phyloP scores from a whole-genome alignment of 2,797 vertebrate species.

The Poeciliopsis turneri region DNA sequence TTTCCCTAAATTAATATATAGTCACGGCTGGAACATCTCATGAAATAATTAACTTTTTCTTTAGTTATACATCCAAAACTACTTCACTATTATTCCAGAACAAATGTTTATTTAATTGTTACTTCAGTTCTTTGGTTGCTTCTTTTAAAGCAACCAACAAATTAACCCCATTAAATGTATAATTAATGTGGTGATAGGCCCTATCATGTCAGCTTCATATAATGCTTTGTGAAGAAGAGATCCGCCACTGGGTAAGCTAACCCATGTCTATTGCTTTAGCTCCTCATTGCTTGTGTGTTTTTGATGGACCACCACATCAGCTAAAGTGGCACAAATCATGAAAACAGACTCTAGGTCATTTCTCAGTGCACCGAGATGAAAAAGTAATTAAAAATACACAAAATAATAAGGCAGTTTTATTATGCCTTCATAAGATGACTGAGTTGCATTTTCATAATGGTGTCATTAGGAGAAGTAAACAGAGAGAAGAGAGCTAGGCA shows the following conservation, averaged over 20 bases:
- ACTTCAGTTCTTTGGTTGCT: background rate
- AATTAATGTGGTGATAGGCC: background rate
- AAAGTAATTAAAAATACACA: background rate
- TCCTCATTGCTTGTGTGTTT: background rate
- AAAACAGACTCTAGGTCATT: background rate
- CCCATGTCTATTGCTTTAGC: background rate
- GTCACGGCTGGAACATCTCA: background rate
- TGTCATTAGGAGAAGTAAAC: background rate
- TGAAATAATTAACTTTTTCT: too few relatives aligned
- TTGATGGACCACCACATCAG: background rate
- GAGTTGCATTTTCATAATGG: background rate
- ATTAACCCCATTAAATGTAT: background rate
- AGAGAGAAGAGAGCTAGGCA: background rate
- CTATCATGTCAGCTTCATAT: background rate
- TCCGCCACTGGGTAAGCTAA: background rate
- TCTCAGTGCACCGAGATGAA: background rate
- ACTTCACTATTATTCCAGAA: too few relatives aligned
- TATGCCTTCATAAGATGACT: background rate
- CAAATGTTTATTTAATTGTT: background rate
- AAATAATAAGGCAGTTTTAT: background rate
- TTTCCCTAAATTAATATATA: background rate
- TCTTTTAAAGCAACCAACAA: background rate
- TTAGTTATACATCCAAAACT: too few relatives aligned
- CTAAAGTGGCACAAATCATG: background rate
- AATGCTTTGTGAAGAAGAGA: background rate